These are phyloP conservation scores for Monopterus albus DNA, from an alignment of 2,113 vertebrate genomes.

Conservation along the genomic window DNA sequence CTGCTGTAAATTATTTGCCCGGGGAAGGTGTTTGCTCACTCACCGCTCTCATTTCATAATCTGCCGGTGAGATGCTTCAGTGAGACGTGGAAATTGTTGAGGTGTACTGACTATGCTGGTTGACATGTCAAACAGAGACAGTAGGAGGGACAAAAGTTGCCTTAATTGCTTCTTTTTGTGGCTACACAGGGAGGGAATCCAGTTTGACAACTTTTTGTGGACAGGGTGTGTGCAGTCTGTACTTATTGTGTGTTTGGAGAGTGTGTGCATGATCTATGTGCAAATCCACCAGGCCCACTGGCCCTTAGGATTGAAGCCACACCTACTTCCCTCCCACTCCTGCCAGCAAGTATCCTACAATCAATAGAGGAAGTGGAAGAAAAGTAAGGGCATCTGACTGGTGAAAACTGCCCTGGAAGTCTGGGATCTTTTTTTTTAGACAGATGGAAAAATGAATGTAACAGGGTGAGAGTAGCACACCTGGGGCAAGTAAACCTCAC, in stretches of 20 bases:
- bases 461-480: constrained; percentile 22
- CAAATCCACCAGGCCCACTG: constrained; percentile 63
- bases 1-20: constrained; percentile 67
- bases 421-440: constrained; percentile 15
- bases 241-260: constrained; percentile 62
- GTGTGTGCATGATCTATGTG: constrained; percentile 52
- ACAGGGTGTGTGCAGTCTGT: constrained; percentile 65
- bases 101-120: constrained; percentile 9
- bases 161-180: constrained; percentile 31
- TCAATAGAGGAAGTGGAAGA: constrained; percentile 60
- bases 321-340: constrained; percentile 69
- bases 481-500: constrained; percentile 33
- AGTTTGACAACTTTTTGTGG: constrained; percentile 75
- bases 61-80: constrained; percentile 15
- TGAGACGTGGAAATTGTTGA: constrained; percentile 3
- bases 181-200: constrained; percentile 72
- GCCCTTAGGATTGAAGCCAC: constrained; percentile 65
- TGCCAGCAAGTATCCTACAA: constrained; percentile 44
- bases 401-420: constrained; percentile 22
- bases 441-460: constrained; percentile 16
- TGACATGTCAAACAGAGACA: constrained; percentile 33
- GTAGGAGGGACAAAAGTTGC: constrained; percentile 42
- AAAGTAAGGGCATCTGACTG: not conserved
- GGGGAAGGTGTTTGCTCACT: constrained; percentile 26
- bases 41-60: constrained; percentile 21